Evolutionary conservation across 2,113 vertebrate genomes (phyloP).

Genomic region (Aramus guarauna): DNA sequence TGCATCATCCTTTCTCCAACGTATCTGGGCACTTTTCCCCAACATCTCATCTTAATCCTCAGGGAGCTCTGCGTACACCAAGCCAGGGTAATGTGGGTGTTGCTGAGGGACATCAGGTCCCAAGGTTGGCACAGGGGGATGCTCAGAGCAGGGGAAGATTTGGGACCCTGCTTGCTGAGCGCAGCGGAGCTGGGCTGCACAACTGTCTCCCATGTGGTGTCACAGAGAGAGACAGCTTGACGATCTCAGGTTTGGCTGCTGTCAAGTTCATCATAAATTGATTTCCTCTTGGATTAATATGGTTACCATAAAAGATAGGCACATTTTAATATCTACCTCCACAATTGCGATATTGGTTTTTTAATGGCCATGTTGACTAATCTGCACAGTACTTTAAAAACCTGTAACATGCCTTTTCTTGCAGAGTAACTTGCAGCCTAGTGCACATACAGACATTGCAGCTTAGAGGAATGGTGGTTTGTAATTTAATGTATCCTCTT

Average conservation of each 20-base stretch:
- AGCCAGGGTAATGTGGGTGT: background rate
- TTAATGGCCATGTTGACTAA: background rate
- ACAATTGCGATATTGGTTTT: background rate
- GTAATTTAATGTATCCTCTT: background rate
- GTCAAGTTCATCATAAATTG: background rate
- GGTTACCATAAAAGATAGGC: background rate
- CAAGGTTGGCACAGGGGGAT: background rate
- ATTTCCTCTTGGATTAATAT: background rate
- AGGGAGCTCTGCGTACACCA: background rate
- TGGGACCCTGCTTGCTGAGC: background rate
- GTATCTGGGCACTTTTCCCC: background rate
- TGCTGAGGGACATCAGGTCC: background rate
- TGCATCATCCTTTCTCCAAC: background rate
- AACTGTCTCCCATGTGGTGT: background rate
- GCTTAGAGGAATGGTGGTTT: background rate
- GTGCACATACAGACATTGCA: background rate
- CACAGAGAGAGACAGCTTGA: background rate
- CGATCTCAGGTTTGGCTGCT: background rate
- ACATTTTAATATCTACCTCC: background rate
- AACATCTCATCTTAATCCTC: background rate
- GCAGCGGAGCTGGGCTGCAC: background rate
- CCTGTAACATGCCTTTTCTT: background rate
- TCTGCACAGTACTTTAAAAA: background rate
- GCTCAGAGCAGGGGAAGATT: background rate
- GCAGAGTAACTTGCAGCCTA: background rate